Evolutionary conservation across 2,797 vertebrate genomes (phyloP), one percentile per base, ranked within the genome.

Genomic region (Netta rufina): DNA sequence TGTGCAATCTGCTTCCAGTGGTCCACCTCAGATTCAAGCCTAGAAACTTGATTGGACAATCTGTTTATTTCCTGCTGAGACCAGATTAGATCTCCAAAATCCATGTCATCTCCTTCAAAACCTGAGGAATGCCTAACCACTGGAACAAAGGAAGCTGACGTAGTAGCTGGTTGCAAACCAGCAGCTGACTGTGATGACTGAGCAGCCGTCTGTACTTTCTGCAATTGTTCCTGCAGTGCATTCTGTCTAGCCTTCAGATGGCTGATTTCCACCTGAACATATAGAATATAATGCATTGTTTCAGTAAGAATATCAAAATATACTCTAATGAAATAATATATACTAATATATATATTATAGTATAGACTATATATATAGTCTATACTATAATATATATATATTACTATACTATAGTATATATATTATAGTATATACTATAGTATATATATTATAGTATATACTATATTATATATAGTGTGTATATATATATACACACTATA

Each of bases 21-120:
- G 14, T 98, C 96, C 93, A 98, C 98, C 96, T 99, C 99, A 0
- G 98, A 97, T 95, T 99, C 98, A 30, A 99, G 98, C 22, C 98
- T 98, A 89, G 98, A 97, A 90, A 99, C 98, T 95, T 99, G 98
- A 73, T 98, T 98, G 36, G 99, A 99, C 92, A 99, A 97, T 47
- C 98, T 98, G 97, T 99, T 99, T 97, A 99, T 99, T 98, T 99
- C 99, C 96, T 99, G 99, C 83, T 99, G 99, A 7, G 99, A 99
- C 98, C 98, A 99, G 93, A 99, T 98, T 38, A 99, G 96, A 28
- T 99, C 99, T 32, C 98, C 98, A 86, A 99, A 98, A 97, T 99
- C 99, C 98, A 99, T 98, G 77, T 99, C 98, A 41, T 99, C 99
- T 0, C 98, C 96, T 30, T 98, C 99, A 96, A 99, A 99, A 81